Conservation (phyloP, 1,140 invertebrate genomes). For the Papilio glaucus region DNA sequence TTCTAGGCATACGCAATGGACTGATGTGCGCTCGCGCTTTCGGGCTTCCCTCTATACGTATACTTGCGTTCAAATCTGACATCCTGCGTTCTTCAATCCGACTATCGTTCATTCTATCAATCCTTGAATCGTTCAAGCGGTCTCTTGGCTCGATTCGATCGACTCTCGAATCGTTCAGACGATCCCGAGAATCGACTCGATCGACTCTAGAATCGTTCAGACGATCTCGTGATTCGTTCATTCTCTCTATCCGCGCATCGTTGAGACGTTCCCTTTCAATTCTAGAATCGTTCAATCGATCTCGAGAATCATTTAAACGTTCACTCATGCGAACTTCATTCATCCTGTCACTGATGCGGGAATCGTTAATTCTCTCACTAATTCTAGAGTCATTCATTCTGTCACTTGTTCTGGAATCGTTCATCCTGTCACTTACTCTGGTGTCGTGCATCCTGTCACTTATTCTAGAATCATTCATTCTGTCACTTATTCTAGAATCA, state of each 20-base stretch:
- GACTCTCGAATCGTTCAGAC: slow-evolving; percentile 43
- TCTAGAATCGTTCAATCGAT: slow-evolving; percentile 48
- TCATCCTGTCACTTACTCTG: slow-evolving; percentile 43
- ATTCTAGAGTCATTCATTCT: slow-evolving; percentile 50
- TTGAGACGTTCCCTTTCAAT: slow-evolving; percentile 49
- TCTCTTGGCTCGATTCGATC: slow-evolving; percentile 45
- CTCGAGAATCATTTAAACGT: slow-evolving; percentile 47
- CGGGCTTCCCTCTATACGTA: slow-evolving; percentile 69
- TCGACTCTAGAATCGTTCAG: slow-evolving; percentile 48
- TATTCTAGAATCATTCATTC: slow-evolving; percentile 50
- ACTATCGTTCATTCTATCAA: slow-evolving; percentile 42
- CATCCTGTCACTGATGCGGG: slow-evolving; percentile 46
- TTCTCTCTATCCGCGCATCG: slow-evolving; percentile 46
- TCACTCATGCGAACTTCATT: slow-evolving; percentile 42
- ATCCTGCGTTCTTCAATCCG: slow-evolving; percentile 60
- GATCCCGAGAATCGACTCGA: slow-evolving; percentile 42
- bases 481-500: slow-evolving; percentile 46
- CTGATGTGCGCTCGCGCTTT: slow-evolving; percentile 67
- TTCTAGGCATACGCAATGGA: slow-evolving; percentile 59
- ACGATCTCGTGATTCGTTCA: slow-evolving; percentile 44
- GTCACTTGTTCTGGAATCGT: slow-evolving; percentile 38
- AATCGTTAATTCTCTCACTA: slow-evolving; percentile 48
- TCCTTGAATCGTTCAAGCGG: slow-evolving; percentile 46
- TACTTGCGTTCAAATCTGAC: slow-evolving; percentile 69
- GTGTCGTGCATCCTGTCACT: slow-evolving; percentile 1